Evolutionary conservation across 2,797 vertebrate genomes (phyloP), one percentile per base, ranked within the genome.

Genomic region (Malacoctenus gilli): DNA sequence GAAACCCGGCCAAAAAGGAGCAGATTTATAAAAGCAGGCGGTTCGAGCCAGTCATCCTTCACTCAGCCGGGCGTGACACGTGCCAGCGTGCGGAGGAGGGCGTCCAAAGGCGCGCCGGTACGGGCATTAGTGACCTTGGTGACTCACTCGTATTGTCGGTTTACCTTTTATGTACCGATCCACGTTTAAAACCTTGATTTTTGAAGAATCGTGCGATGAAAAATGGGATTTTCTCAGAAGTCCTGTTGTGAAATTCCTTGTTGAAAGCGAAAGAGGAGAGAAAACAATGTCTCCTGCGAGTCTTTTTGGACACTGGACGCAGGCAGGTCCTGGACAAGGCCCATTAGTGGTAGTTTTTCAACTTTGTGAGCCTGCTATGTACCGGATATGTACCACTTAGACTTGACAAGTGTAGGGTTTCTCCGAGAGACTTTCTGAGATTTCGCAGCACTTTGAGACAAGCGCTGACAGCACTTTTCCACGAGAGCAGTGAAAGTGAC

Each of bases 401-500:
- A 64, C 35, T 60, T 72, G 79, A 87, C 79, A 83, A 78, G 87
- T 76, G 70, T 81, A 68, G 59, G 83, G 83, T 87, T 83, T 82
- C 89, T 89, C 84, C 35, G 54, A 85, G 75, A 80, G 81, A 87
- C 83, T 90, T 86, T 85, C 77, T 83, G 79, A 89, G 78, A 85
- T 85, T 84, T 83, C 80, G 68, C 79, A 69, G 76, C 84, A 82
- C 75, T 81, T 80, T 77, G 64, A 87, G 77, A 86, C 79, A 83
- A 84, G 80, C 72, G 67, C 83, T 87, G 90, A 90, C 87, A 90
- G 80, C 86, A 83, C 72, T 79, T 82, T 90, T 87, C 77, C 72
- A 16, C 19, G 75, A 82, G 74, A 75, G 79, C 36, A 72, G 79
- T 53, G 82, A 89, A 90, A 89, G 86, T 89, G 88, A 90, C 87